A percentile compares a stretch with the other conserved stretches of the same genome.
Conservation (phyloP, 2,888 invertebrate genomes). For the Drosophila barbarae region DNA sequence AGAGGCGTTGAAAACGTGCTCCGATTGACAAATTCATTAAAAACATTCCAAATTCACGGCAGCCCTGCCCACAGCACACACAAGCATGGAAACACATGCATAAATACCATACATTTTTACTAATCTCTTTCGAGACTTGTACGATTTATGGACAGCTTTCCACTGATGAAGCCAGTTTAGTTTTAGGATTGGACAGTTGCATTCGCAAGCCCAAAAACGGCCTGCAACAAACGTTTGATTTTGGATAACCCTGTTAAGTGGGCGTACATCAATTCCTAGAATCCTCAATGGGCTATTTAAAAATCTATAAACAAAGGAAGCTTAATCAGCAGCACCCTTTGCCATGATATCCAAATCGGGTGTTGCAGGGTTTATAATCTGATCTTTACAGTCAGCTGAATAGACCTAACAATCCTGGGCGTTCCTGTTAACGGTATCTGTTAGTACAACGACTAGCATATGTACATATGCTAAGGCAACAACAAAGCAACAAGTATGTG, state of each 20-base stretch:
- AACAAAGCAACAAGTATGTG: conserved; percentile 22
- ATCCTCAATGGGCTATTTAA: not conserved
- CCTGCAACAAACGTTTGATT: not conserved
- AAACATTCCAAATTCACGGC: conserved; percentile 29
- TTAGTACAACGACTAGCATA: not conserved
- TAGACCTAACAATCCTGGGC: conserved; percentile 2
- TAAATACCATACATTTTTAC: conserved; percentile 19
- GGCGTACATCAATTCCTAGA: not conserved
- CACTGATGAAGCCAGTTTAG: conserved; percentile 7
- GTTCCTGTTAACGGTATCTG: conserved; percentile 16
- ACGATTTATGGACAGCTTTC: conserved; percentile 30
- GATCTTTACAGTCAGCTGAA: not conserved
- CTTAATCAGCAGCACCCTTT: not conserved
- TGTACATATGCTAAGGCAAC: conserved; percentile 3
- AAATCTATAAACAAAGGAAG: not conserved
- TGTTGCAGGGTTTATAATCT: not conserved
- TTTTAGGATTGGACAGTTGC: not conserved
- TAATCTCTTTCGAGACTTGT: conserved; percentile 44
- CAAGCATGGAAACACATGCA: conserved; percentile 60
- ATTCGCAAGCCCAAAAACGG: not conserved
- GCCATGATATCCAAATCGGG: too few species aligned
- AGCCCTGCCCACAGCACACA: conserved; percentile 54
- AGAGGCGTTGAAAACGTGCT: conserved; percentile 41
- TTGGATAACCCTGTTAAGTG: not conserved
- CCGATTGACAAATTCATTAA: conserved; percentile 11